Conservation (phyloP, 1,140 invertebrate genomes). For the Cydia splendana region DNA sequence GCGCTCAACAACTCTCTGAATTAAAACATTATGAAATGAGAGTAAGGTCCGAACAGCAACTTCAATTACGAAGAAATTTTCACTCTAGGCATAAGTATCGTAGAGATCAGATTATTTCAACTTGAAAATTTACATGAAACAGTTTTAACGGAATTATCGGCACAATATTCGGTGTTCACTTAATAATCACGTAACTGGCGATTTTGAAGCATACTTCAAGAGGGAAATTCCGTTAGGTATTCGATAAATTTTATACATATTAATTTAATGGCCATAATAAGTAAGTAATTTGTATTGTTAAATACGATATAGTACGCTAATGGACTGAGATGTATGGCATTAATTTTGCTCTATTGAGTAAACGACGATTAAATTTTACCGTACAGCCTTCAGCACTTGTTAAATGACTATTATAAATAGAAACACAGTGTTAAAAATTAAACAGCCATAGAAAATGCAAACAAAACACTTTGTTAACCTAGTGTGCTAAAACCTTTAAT, state of each 20-base stretch:
- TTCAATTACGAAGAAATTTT: neutral
- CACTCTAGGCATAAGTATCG: neutral
- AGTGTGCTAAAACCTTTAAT: too few species aligned
- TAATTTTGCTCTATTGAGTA: too few species aligned
- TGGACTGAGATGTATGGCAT: too few species aligned
- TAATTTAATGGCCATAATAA: too few species aligned
- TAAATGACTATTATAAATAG: too few species aligned
- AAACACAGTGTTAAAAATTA: too few species aligned
- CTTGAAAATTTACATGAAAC: neutral
- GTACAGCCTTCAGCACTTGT: too few species aligned
- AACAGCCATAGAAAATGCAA: too few species aligned
- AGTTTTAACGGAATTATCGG: neutral
- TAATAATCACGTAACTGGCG: conserved; percentile 1
- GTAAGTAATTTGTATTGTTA: too few species aligned
- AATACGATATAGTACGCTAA: too few species aligned
- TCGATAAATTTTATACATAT: neutral
- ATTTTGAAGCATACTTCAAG: conserved; percentile 3
- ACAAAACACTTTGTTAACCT: too few species aligned
- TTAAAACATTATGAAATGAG: conserved; percentile 2
- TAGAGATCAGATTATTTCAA: neutral
- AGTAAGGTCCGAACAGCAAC: neutral
- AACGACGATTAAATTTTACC: too few species aligned
- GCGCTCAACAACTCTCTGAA: neutral
- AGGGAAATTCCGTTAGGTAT: neutral
- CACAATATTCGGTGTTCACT: neutral